phyloP scores from a whole-genome alignment of 2,888 invertebrate species.

The Drosophila buzzatii region DNA sequence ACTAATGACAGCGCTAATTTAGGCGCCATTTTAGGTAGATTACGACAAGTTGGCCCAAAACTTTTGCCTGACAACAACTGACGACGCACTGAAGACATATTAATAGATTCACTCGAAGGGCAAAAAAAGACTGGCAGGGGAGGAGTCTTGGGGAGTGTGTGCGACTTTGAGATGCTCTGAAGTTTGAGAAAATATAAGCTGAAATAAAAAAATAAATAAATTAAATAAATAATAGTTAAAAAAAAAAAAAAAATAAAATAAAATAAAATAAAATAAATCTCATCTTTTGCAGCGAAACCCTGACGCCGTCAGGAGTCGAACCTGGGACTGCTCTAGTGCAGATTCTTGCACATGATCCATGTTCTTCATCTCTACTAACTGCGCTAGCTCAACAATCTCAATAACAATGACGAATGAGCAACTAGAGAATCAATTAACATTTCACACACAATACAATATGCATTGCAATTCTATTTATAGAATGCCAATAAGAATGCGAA shows the following conservation, averaged over 20 bases:
- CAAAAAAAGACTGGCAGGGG: not conserved
- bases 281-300: too few relatives aligned
- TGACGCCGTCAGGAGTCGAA: not conserved
- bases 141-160: not conserved
- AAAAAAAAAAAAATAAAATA: too few relatives aligned
- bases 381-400: not conserved
- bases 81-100: conserved; percentile 64
- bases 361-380: not conserved
- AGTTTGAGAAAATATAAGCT: too few relatives aligned
- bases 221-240: not conserved
- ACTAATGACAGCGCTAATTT: conserved; percentile 76
- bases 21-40: conserved; percentile 52
- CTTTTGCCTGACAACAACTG: conserved; percentile 45
- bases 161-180: not conserved
- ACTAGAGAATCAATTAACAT: not conserved
- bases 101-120: conserved; percentile 38
- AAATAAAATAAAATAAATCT: too few relatives aligned
- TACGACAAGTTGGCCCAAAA: conserved; percentile 40
- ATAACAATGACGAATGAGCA: not conserved
- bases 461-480: not conserved
- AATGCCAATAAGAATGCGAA: not conserved
- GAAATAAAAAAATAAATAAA: not conserved
- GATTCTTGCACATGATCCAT: too few relatives aligned
- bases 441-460: not conserved
- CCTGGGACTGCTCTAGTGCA: not conserved